Evolutionary conservation across 2,888 invertebrate species (phyloP).

Genomic region (Athetis lepigone): DNA sequence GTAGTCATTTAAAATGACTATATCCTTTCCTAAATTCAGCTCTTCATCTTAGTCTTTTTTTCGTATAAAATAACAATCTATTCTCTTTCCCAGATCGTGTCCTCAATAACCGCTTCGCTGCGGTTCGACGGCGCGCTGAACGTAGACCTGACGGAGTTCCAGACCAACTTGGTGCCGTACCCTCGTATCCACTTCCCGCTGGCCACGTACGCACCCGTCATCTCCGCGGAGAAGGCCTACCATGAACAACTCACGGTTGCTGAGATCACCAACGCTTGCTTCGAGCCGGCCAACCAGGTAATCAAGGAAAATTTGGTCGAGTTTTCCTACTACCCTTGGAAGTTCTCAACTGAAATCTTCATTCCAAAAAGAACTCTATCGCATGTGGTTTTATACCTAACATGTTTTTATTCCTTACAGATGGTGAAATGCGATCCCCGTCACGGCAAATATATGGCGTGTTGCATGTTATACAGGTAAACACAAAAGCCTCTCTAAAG

Average conservation of each 20-base stretch:
- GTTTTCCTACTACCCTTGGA: neutral
- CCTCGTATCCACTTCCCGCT: conserved; percentile 98
- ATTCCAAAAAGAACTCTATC: neutral
- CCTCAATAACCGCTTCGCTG: conserved; percentile 97
- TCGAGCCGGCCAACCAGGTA: conserved; percentile 97
- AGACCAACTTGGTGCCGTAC: conserved; percentile 98
- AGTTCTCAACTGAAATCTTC: neutral
- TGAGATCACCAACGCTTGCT: conserved; percentile 98
- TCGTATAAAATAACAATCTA: neutral
- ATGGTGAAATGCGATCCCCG: conserved; percentile 98
- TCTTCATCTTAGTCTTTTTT: no score
- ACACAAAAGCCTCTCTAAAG: neutral
- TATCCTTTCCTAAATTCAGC: no score
- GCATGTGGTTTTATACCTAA: neutral
- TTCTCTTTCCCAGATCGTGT: conserved; percentile 93
- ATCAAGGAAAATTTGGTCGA: neutral
- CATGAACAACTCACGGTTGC: conserved; percentile 97
- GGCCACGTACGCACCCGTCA: conserved; percentile 97
- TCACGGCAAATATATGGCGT: conserved; percentile 98
- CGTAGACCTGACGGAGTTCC: conserved; percentile 98
- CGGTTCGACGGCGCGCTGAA: conserved; percentile 98
- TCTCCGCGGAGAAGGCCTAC: conserved; percentile 97
- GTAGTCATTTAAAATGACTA: no score
- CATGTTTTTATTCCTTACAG: conserved; percentile 82
- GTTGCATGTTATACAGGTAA: conserved; percentile 96